phyloP scores from a whole-genome alignment of 2,113 vertebrate species.

The Tetrax tetrax region DNA sequence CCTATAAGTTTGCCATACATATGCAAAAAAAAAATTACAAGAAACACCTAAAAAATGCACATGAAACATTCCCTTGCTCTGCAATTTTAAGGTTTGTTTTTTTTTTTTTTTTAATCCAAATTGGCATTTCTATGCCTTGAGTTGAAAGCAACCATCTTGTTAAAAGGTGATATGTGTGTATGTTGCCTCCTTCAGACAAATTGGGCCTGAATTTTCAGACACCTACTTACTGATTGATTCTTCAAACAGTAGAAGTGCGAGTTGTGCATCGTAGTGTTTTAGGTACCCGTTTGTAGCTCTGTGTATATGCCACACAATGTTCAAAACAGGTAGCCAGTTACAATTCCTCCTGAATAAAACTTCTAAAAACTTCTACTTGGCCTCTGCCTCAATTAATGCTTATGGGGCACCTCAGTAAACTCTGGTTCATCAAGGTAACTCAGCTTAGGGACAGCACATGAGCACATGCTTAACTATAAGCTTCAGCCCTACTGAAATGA shows the following conservation, averaged over 20 bases:
- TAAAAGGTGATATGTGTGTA: neutral
- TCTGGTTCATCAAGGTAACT: neutral
- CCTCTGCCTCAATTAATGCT: neutral
- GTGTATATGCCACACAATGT: neutral
- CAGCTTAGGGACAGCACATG: neutral
- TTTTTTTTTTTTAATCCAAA: neutral
- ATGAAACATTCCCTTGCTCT: neutral
- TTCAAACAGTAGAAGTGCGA: neutral
- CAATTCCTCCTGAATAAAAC: neutral
- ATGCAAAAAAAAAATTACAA: neutral
- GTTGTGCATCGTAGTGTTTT: neutral
- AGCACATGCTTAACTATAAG: neutral
- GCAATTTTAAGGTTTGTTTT: neutral
- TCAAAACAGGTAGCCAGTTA: neutral
- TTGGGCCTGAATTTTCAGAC: neutral
- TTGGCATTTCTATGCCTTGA: neutral
- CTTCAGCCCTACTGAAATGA: neutral
- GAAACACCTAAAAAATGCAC: neutral
- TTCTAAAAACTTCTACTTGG: neutral
- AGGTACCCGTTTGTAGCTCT: neutral
- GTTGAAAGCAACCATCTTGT: neutral
- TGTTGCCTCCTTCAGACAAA: neutral
- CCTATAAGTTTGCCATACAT: neutral
- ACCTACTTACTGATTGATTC: neutral
- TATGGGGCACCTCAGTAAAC: neutral